Evolutionary conservation across 2,797 vertebrate genomes (phyloP).

Genomic region (Zenarchopterus dispar): DNA sequence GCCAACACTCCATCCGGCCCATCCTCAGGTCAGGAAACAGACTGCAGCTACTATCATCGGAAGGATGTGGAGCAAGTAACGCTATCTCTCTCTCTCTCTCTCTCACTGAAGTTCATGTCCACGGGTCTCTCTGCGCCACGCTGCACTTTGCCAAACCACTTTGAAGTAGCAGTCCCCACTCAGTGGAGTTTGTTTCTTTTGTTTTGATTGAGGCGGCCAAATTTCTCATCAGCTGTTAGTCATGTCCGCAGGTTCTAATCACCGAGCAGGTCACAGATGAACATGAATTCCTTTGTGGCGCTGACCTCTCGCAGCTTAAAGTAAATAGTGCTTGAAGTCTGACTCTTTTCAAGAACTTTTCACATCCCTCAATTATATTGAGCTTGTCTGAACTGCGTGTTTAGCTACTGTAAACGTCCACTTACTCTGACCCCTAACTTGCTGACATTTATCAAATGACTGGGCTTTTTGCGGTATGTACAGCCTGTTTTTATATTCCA

Average conservation of each 20-base stretch:
- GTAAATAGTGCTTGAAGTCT: not conserved
- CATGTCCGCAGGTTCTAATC: slow-evolving; percentile 13
- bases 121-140: not conserved
- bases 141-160: slow-evolving; percentile 23
- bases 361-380: not conserved
- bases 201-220: slow-evolving; percentile 39
- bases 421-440: no score
- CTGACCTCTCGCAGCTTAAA: not conserved
- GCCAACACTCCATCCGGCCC: slow-evolving; percentile 76
- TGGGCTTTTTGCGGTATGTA: no score
- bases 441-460: no score
- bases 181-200: slow-evolving; percentile 25
- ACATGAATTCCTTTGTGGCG: not conserved
- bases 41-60: slow-evolving; percentile 73
- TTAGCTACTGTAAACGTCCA: no score
- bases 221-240: slow-evolving; percentile 10
- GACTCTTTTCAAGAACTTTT: not conserved
- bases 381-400: no score
- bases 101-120: slow-evolving; percentile 35
- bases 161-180: slow-evolving; percentile 36
- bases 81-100: slow-evolving; percentile 37
- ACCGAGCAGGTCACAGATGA: not conserved
- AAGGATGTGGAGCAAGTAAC: slow-evolving; percentile 76
- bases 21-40: slow-evolving; percentile 85
- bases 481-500: no score